Base-by-base conservation (phyloP, 2,797 vertebrate species). In the Podarcis lilfordi region DNA sequence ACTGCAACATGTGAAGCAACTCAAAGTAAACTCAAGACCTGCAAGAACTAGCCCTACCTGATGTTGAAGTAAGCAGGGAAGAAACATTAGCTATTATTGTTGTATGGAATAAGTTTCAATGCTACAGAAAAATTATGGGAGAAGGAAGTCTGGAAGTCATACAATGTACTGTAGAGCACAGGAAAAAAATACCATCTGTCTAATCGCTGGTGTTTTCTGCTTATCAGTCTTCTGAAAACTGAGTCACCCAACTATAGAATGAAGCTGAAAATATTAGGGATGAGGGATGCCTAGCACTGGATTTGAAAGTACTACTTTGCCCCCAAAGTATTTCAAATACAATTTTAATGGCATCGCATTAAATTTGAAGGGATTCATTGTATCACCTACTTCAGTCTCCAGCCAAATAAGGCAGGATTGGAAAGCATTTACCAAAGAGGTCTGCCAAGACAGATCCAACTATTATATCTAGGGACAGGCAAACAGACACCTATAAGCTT, bases 141-240 rank as follows among this genome's bases (percentile, higher is more conserved):
- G 75, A 40, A 75, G 0, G n/a, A 80, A 86, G 27, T 8, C 45
- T 91, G 79, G 78, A 95, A 85, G 55, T 71, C 59, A 61, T 86
- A 84, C 13, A 45, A 85, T 82, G 90, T 88, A 71, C 15, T 0
- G 0, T 11, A 86, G 37, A 80, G 25, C 55, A 92, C 86, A 92
- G 77, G 23, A 81, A 94, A 77, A 94, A 89, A 89, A 68, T 29
- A 23, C 27, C 87, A 92, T 81, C 91, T 8, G 80, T 90, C 1
- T 50, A 89, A 68, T 84, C 32, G n/a, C 0, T n/a, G 66, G 19
- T 15, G 66, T 84, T 66, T 80, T 76, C 86, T 91, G 85, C 72
- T 43, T 64, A 74, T 74, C 37, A 32, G 13, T 80, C 68, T 84
- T 80, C 76, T 43, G n/a, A 79, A 85, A 72, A 85, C 50, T 89